Percentiles rank a stretch among this genome's conserved stretches.
Evolutionary conservation across 2,797 vertebrate species (phyloP).

Genomic region (Takifugu ocellatus): DNA sequence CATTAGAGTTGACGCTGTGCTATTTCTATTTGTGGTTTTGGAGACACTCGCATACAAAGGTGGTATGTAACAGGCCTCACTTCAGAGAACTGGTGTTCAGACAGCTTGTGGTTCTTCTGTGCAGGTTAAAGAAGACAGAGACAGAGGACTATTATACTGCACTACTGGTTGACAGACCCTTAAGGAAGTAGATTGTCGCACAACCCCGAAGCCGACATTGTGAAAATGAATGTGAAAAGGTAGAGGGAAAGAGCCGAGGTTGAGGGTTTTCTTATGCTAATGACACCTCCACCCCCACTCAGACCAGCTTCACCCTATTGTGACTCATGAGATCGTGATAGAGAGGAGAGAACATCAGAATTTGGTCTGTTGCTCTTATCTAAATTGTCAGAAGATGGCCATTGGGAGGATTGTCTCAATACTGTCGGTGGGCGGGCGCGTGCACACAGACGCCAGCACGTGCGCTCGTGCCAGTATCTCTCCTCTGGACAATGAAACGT

Average conservation of each 20-base stretch:
- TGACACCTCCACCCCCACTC: constrained; percentile 51
- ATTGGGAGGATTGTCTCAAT: constrained; percentile 1
- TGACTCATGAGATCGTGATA: constrained; percentile 29
- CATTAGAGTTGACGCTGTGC: too few species aligned
- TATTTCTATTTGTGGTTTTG: too few species aligned
- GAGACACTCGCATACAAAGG: too few species aligned
- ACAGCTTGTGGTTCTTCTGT: too few species aligned
- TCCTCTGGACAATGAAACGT: background rate
- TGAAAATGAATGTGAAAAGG: constrained; percentile 26
- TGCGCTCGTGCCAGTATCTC: background rate
- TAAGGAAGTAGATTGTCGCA: background rate
- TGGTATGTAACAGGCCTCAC: too few species aligned
- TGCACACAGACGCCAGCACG: background rate
- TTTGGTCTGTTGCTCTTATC: background rate
- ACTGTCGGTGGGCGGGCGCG: background rate
- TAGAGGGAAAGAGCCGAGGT: constrained; percentile 48
- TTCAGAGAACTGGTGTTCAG: too few species aligned
- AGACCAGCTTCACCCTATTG: constrained; percentile 31
- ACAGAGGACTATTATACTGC: background rate
- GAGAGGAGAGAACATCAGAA: too few species aligned
- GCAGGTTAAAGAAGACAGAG: background rate
- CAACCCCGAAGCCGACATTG: constrained; percentile 39
- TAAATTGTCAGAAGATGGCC: background rate
- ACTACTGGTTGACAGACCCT: constrained; percentile 31
- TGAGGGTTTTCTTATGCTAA: constrained; percentile 69